phyloP scores from a whole-genome alignment of 2,888 invertebrate genomes.

The Cosmia trapezina region DNA sequence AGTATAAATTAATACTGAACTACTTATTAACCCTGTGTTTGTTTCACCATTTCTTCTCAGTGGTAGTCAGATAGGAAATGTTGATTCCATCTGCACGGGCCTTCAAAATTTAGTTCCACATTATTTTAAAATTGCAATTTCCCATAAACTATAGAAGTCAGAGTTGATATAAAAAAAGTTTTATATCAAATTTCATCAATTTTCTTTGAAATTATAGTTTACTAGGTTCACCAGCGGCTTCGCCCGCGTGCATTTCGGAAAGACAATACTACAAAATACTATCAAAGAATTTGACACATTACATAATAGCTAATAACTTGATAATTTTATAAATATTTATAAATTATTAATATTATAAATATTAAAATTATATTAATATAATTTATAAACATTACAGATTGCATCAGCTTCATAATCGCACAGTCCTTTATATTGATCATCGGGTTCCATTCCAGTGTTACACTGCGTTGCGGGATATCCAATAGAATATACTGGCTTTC shows the following conservation, averaged over 20 bases:
- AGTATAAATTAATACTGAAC: background rate
- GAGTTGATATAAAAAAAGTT: no score
- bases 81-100: no score
- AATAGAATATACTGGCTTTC: conserved; percentile 80
- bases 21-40: background rate
- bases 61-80: no score
- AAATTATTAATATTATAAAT: no score
- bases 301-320: background rate
- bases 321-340: conserved; percentile 16
- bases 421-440: conserved; percentile 73
- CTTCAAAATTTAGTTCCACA: no score
- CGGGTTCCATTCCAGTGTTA: conserved; percentile 68
- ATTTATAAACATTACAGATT: conserved; percentile 53
- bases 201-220: no score
- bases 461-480: conserved; percentile 84
- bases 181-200: no score
- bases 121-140: no score
- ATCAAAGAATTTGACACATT: background rate
- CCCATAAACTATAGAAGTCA: no score
- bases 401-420: conserved; percentile 65
- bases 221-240: no score
- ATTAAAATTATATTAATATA: no score
- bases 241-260: background rate
- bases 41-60: no score
- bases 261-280: background rate